Percentiles rank a stretch among this genome's conserved stretches.
phyloP scores from a whole-genome alignment of 2,797 vertebrate species.

The Anguilla anguilla region DNA sequence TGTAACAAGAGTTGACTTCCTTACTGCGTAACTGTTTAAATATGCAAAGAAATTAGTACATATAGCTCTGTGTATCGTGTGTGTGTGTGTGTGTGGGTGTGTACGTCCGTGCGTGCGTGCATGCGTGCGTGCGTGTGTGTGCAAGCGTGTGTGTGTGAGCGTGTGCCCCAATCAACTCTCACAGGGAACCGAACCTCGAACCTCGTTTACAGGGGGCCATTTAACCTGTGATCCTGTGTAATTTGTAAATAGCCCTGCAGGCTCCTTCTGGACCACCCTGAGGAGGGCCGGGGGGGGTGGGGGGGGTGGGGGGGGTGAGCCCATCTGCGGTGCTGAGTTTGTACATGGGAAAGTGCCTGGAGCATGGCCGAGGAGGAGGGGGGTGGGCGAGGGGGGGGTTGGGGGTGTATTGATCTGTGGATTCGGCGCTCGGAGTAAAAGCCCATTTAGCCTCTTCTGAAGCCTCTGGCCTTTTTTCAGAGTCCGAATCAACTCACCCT shows the following conservation, averaged over 20 bases:
- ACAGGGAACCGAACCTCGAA: background rate
- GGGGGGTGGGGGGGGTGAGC: conserved; percentile 27
- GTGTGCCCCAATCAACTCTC: conserved; percentile 13
- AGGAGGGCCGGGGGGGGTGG: background rate
- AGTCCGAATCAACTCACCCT: conserved; percentile 12
- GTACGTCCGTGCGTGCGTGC: background rate
- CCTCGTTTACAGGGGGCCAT: background rate
- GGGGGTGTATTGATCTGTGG: conserved; percentile 64
- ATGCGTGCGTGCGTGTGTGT: background rate
- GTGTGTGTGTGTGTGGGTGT: background rate
- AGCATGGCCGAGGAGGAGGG: conserved; percentile 58
- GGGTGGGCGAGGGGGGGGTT: conserved; percentile 55
- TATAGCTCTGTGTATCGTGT: conserved; percentile 5
- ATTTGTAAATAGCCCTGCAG: background rate
- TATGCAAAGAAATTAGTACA: conserved; percentile 27
- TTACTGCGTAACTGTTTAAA: conserved; percentile 41
- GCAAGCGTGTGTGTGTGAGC: background rate
- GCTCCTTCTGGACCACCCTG: background rate
- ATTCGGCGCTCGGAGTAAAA: conserved; percentile 38
- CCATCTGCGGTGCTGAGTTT: conserved; percentile 54
- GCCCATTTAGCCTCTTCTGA: conserved; percentile 6
- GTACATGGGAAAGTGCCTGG: conserved; percentile 68
- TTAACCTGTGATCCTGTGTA: background rate
- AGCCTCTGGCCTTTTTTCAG: background rate
- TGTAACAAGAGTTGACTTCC: conserved; percentile 23